Percentiles rank a stretch among this genome's conserved stretches.
Conservation (phyloP, 2,888 invertebrate genomes). For the Cheilosia grossa region DNA sequence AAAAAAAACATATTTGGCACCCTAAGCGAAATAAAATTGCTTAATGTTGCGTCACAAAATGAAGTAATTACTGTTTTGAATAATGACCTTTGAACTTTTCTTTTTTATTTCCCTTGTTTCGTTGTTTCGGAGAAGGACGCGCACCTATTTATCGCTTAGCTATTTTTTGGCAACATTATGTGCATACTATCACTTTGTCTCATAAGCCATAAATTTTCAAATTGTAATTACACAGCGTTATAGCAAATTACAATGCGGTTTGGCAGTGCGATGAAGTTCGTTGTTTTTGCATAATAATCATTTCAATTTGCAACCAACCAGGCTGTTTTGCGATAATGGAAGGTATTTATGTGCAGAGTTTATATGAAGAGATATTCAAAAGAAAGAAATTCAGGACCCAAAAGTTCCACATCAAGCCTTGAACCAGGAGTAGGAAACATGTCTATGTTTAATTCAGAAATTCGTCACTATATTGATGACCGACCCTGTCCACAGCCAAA, state of each 20-base stretch:
- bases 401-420: no score
- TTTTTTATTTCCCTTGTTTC: slow-evolving; percentile 13
- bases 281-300: not conserved
- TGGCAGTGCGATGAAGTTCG: slow-evolving; percentile 2
- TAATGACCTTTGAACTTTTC: slow-evolving; percentile 48
- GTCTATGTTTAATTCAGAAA: no score
- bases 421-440: no score
- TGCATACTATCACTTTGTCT: slow-evolving; percentile 3
- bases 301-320: not conserved
- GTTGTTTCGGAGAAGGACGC: not conserved
- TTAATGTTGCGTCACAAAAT: slow-evolving; percentile 67
- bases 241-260: slow-evolving; percentile 34
- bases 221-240: slow-evolving; percentile 9
- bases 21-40: slow-evolving; percentile 64
- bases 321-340: not conserved
- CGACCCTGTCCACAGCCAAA: not conserved
- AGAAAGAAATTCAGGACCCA: no score
- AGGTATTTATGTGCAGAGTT: not conserved
- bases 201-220: slow-evolving; percentile 25
- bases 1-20: slow-evolving; percentile 50
- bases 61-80: slow-evolving; percentile 67
- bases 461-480: no score
- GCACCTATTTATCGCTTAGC: slow-evolving; percentile 43
- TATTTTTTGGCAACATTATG: slow-evolving; percentile 36
- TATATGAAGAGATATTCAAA: no score